phyloP scores from a whole-genome alignment of 2,113 vertebrate genomes.

The Machaerirhynchus nigripectus region DNA sequence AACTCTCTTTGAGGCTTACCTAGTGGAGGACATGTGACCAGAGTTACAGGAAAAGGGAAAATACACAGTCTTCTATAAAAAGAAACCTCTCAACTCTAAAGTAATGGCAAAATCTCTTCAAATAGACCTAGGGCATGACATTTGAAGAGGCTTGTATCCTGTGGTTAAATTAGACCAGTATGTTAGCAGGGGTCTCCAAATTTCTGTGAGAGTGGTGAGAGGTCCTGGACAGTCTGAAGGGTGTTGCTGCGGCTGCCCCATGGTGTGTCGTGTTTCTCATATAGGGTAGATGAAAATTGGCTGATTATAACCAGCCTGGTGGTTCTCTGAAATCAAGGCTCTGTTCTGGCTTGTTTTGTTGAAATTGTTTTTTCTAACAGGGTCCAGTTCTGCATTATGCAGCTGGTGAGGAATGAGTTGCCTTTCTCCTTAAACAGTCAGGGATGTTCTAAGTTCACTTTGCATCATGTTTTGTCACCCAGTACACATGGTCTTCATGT shows the following conservation, averaged over 20 bases:
- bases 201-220: not conserved
- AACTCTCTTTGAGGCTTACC: not conserved
- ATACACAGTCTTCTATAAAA: not conserved
- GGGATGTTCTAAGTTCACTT: not conserved
- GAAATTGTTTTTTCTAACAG: not conserved
- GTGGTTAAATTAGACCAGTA: not conserved
- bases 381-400: not conserved
- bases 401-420: not conserved
- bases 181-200: not conserved
- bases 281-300: not conserved
- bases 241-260: not conserved
- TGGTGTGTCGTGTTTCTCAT: not conserved
- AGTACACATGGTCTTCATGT: rapidly evolving
- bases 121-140: not conserved
- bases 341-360: not conserved
- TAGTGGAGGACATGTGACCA: not conserved
- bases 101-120: not conserved
- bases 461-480: not conserved
- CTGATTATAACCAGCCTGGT: not conserved
- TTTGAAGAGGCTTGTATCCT: not conserved
- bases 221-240: not conserved
- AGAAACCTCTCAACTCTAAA: not conserved
- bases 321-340: not conserved
- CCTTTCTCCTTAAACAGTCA: not conserved
- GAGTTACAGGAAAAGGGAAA: not conserved